phyloP scores from a whole-genome alignment of 2,113 vertebrate species.

The Chinchilla lanigera region DNA sequence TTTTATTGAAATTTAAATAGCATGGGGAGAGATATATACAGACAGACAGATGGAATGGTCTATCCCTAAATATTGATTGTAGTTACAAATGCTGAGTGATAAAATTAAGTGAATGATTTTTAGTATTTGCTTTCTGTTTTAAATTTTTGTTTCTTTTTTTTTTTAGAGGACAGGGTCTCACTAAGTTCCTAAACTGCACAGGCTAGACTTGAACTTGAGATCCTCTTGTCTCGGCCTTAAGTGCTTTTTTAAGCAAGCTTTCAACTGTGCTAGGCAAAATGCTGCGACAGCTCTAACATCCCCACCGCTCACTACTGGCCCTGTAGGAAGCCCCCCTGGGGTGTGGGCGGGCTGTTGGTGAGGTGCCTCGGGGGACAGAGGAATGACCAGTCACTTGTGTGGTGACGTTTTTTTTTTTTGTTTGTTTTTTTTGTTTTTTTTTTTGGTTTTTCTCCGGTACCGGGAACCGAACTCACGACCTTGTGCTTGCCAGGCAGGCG shows the following conservation, averaged over 20 bases:
- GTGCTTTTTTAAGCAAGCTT: background rate
- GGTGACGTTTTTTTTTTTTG: background rate
- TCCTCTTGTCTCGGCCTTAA: background rate
- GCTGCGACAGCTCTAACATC: background rate
- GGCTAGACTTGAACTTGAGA: background rate
- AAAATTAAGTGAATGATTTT: background rate
- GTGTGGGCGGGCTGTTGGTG: background rate
- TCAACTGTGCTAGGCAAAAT: background rate
- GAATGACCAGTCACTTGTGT: background rate
- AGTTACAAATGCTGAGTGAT: background rate
- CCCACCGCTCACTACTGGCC: background rate
- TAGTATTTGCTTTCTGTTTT: background rate
- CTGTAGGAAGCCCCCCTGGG: background rate
- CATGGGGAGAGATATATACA: background rate
- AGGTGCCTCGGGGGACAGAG: background rate
- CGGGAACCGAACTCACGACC: no score
- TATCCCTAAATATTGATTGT: background rate
- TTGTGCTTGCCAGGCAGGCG: no score
- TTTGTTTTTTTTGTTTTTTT: no score
- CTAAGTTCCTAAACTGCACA: background rate
- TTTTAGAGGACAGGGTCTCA: background rate
- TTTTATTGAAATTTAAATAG: slow-evolving; percentile 31
- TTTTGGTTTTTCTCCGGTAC: no score
- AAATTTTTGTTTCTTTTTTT: no score
- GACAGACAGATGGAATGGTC: background rate